These are phyloP conservation scores for Apodemia mormo DNA, from an alignment of 2,888 invertebrate species.

Conservation along the genomic window DNA sequence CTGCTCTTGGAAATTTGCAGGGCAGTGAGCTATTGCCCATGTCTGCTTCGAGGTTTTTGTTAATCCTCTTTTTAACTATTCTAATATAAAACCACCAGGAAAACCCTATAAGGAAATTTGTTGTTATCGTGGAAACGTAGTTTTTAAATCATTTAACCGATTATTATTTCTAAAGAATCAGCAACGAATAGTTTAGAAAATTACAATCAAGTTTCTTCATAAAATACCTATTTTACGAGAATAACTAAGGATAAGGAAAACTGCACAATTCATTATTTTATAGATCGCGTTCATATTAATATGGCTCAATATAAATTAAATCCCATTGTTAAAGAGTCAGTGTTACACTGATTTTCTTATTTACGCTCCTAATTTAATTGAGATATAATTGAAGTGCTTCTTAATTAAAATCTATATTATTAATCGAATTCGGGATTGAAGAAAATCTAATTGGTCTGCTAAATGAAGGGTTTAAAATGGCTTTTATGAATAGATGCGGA, in stretches of 20 bases:
- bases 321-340: conserved; percentile 63
- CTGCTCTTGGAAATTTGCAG: no score
- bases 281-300: conserved; percentile 42
- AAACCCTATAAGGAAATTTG: no score
- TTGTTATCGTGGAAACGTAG: no score
- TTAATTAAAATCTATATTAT: conserved; percentile 33
- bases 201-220: no score
- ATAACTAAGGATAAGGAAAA: background rate
- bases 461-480: background rate
- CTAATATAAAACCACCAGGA: no score
- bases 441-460: background rate
- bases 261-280: background rate
- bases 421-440: conserved; percentile 28
- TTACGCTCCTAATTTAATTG: conserved; percentile 63
- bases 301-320: conserved; percentile 41
- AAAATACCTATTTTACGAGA: no score
- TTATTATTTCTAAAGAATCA: no score
- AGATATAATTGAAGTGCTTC: conserved; percentile 58
- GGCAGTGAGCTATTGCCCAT: no score
- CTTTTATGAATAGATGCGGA: background rate
- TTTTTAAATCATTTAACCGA: no score
- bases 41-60: no score
- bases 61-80: no score
- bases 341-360: conserved; percentile 56
- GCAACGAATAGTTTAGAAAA: no score